Evolutionary conservation across 2,113 vertebrate species (phyloP).

Genomic region (Sander vitreus): DNA sequence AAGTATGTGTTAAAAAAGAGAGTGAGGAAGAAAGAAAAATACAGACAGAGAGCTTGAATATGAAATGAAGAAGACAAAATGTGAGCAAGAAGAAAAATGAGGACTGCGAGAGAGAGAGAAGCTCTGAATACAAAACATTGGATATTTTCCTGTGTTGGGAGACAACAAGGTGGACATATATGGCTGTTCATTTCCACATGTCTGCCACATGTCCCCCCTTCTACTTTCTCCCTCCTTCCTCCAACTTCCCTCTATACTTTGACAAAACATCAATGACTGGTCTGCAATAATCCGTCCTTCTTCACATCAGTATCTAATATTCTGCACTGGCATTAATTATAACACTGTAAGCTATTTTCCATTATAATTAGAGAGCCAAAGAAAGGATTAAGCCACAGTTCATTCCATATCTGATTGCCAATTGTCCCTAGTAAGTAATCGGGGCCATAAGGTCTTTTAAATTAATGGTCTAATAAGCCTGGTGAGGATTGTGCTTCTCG

Average conservation of each 20-base stretch:
- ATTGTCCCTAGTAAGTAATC: conserved; percentile 54
- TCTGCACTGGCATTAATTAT: conserved; percentile 37
- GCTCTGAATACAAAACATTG: not conserved
- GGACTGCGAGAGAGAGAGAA: not conserved
- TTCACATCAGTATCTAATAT: conserved; percentile 54
- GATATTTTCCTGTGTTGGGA: conserved; percentile 6
- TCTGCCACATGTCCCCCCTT: no score
- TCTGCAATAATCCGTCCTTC: conserved; percentile 51
- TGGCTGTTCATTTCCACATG: conserved; percentile 40
- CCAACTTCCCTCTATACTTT: conserved; percentile 8
- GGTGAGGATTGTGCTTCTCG: not conserved
- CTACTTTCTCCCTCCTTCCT: not conserved
- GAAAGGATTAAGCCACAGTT: conserved; percentile 48
- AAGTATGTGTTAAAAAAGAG: conserved; percentile 8
- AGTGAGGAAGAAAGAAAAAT: not conserved
- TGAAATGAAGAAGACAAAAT: conserved; percentile 16
- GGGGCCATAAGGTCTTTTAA: conserved; percentile 35
- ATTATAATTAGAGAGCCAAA: conserved; percentile 55
- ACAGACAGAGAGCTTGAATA: not conserved
- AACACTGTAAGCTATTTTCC: conserved; percentile 43
- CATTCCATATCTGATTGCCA: conserved; percentile 51
- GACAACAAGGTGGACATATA: conserved; percentile 1
- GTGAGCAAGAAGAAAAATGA: conserved; percentile 8
- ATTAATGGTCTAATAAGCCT: conserved; percentile 51
- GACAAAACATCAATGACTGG: conserved; percentile 42